phyloP scores from a whole-genome alignment of 2,888 invertebrate genomes.

The Acanthococcus lagerstroemiae region DNA sequence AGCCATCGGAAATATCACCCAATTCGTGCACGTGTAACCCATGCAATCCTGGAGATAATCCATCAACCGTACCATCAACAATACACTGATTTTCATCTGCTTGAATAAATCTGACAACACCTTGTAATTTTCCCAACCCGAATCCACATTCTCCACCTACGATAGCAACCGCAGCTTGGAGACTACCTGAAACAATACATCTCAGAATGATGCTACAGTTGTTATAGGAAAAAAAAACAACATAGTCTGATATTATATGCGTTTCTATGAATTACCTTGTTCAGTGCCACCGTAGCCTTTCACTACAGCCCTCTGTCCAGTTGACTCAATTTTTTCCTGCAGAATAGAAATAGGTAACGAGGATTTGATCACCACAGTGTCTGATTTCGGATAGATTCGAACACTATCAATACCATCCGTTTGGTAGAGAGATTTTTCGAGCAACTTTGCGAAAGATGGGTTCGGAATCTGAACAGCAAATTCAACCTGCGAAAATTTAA shows the following conservation, averaged over 20 bases:
- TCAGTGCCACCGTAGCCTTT: slow-evolving; percentile 57
- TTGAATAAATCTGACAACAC: slow-evolving; percentile 69
- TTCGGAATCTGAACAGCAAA: too few species aligned
- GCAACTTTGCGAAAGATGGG: too few species aligned
- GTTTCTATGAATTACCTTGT: too few species aligned
- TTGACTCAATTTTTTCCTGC: slow-evolving; percentile 47
- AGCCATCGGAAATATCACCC: slow-evolving; percentile 60
- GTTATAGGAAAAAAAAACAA: too few species aligned
- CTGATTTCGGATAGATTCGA: slow-evolving; percentile 49
- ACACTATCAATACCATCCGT: slow-evolving; percentile 46
- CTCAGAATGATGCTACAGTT: too few species aligned
- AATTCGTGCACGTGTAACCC: slow-evolving; percentile 57
- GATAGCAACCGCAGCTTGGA: slow-evolving; percentile 62
- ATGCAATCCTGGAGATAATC: slow-evolving; percentile 52
- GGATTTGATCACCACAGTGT: slow-evolving; percentile 60
- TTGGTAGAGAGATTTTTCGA: too few species aligned
- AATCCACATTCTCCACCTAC: slow-evolving; percentile 44
- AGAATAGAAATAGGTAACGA: slow-evolving; percentile 51
- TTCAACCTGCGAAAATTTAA: too few species aligned
- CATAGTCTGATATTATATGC: not conserved
- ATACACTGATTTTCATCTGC: slow-evolving; percentile 50
- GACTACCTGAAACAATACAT: not conserved
- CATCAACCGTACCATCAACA: slow-evolving; percentile 77
- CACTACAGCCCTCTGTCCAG: slow-evolving; percentile 63
- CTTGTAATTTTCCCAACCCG: slow-evolving; percentile 41